These are phyloP conservation scores for Picus viridis DNA, from an alignment of 2,797 vertebrate genomes.

Conservation along the genomic window DNA sequence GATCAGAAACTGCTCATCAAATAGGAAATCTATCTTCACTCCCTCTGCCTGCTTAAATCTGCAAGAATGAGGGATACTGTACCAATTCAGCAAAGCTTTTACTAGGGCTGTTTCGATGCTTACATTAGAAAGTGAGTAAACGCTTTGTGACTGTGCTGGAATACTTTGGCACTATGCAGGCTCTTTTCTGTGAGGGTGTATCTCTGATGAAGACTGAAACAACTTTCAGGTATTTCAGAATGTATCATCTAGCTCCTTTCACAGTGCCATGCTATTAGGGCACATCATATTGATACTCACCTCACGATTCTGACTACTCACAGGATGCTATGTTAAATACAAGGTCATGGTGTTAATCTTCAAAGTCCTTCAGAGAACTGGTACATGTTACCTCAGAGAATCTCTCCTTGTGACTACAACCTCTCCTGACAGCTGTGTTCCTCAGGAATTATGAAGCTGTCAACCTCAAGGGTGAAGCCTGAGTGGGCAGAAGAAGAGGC, in stretches of 20 bases:
- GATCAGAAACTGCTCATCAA: constrained; percentile 4
- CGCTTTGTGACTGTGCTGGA: background rate
- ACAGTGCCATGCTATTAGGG: background rate
- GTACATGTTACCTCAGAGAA: constrained; percentile 55
- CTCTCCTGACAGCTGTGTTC: constrained; percentile 66
- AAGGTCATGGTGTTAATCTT: constrained; percentile 68
- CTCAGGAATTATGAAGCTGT: constrained; percentile 72
- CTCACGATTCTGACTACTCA: constrained; percentile 31
- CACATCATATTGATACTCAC: background rate
- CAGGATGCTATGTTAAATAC: constrained; percentile 40
- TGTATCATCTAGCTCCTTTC: background rate
- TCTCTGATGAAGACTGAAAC: background rate
- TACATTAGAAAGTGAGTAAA: background rate
- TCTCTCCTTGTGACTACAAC: constrained; percentile 53
- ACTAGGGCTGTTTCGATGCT: background rate
- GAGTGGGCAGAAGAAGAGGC: constrained; percentile 51
- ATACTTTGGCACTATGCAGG: background rate
- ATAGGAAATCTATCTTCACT: background rate
- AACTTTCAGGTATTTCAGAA: background rate
- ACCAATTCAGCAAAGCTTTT: background rate
- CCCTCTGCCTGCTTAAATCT: background rate
- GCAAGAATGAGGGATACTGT: background rate
- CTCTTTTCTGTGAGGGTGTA: background rate
- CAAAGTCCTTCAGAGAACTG: constrained; percentile 56
- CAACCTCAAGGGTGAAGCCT: constrained; percentile 67